Evolutionary conservation across 53 echinoderm and acorn worm species (phyloP), one percentile per base, ranked within the genome.

Genomic region (Luidia sarsii): DNA sequence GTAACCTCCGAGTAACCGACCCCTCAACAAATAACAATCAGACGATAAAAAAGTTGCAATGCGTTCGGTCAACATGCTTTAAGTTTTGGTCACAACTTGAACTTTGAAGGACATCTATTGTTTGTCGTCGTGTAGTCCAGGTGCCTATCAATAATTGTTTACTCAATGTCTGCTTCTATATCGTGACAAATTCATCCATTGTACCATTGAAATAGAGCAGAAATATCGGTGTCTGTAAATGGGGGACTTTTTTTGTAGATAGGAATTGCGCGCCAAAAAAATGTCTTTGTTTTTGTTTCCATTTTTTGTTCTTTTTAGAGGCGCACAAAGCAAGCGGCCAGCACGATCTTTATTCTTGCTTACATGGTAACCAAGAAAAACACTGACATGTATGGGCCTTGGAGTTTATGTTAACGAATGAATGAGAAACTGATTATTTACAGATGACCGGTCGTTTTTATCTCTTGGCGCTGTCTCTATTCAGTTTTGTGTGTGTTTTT

Each of bases 191-290:
- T 37, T 39, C 54, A 24, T 19, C 13, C 53, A 25, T 71, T 72
- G 38, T 72, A 72, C 56, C 72, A 55, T 55, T 72, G 31, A 72
- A 72, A 54, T 72, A 72, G 72, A 72, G 72, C 72, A 72, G 72
- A 72, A 72, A 72, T 72, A 37, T 14, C 36, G 18, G 55, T 54
- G 22, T 22, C 54, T 34, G 25, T 53, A 7, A 33, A 53, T 33
- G 19, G 33, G 33, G 33, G 50, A 50, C 35, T 48, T 51, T 52
- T 34, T 70, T 70, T 33, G 53, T n/a, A n/a, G 35, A 22, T 51
- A n/a, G 13, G 33, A 28, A 28, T 33, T 28, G 36, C 36, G 70
- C 70, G 70, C 72, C 72, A 36, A 56, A 71, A 43, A 0, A 21
- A 27, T 56, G 33, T 65, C 31, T 65, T 65, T 21, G 34, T 65